Evolutionary conservation across 2,113 vertebrate genomes (phyloP), one percentile per base, ranked within the genome.

Genomic region (Manacus vitellinus): DNA sequence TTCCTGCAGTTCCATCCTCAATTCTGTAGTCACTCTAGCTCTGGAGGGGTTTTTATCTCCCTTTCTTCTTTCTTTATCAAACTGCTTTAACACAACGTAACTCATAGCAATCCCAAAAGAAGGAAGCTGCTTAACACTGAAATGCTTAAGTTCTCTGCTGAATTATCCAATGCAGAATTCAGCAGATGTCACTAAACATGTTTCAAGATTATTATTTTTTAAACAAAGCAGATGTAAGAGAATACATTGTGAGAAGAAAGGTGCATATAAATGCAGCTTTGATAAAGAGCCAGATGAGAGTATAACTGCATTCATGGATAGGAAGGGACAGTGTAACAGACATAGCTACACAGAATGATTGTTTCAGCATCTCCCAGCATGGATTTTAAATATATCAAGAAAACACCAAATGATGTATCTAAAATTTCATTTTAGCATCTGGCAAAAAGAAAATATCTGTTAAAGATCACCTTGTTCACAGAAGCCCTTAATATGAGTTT

Each of bases 401-500:
- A 91, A 81, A 91, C 78, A 85, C 51, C 84, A 84, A 78, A 66
- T 82, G 76, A 96, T 65, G 43, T 61, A 71, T 79, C 93, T 89
- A 92, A 95, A 95, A 91, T 56, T 89, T 52, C 77, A 93, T 89
- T 96, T 97, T 63, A 95, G 82, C 74, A 79, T 73, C 83, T 92
- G 43, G 56, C 30, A 96, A 87, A 89, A 88, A 96, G 43, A 33
- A 94, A 95, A 14, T 89, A 95, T 30, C 73, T 95, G 65, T 66
- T 95, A 81, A 85, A 51, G 47, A 83, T 55, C 54, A 90, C 31
- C 62, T 70, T 13, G 12, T 77, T 73, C 87, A 80, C 61, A 76
- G 37, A 96, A 95, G 70, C 19, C n/a, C 89, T 86, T 94, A 93
- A 91, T 86, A 92, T 16, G 66, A 96, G 85, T 85, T 95, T 93